Base-by-base conservation (phyloP, 2,797 vertebrate species). In the Pteropus rufus region DNA sequence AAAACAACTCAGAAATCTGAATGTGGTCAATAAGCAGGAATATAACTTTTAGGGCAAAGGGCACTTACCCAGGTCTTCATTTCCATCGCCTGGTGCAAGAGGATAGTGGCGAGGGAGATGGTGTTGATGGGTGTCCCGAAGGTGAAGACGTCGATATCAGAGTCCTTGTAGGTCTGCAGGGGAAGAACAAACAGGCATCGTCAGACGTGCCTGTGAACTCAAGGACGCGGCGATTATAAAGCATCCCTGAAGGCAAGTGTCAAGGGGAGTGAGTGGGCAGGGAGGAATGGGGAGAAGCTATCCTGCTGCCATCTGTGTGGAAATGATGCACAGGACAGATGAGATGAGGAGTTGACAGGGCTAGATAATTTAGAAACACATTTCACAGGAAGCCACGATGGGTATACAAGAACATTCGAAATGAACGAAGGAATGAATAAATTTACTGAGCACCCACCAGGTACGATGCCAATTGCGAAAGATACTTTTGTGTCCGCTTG, bases 91-190 rank as follows among this genome's bases (percentile, higher is more conserved):
- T 99, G 99, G 97, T 99, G 99, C 97, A 99, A 97, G 65, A 99
- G 98, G 97, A 99, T 99, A 93, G 99, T 99, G 97, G 99, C 98
- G 52, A 99, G 98, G 89, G 99, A 98, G 95, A 98, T 72, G 4
- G 99, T 99, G 97, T 99, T 99, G 97, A 99, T 97, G 23, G 99
- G 98, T n/a, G 98, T 99, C 97, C 99, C 99, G 96, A 99, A 99
- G 36, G 99, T 99, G 86, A 99, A 99, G 87, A 99, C 75, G 2
- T 99, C 99, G 49, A 99, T 98, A 65, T 99, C 99, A 73, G 99
- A 99, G 97, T 97, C 99, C 96, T 91, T 46, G 92, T 99, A 99
- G 0, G 96, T 98, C 99, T 99, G 41, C 56, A 97, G 81, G 97
- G 97, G 65, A 97, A 96, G 85, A 29, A 96, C 10, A 69, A 69